phyloP scores from a whole-genome alignment of 2,888 invertebrate genomes.

The Blomia tropicalis region DNA sequence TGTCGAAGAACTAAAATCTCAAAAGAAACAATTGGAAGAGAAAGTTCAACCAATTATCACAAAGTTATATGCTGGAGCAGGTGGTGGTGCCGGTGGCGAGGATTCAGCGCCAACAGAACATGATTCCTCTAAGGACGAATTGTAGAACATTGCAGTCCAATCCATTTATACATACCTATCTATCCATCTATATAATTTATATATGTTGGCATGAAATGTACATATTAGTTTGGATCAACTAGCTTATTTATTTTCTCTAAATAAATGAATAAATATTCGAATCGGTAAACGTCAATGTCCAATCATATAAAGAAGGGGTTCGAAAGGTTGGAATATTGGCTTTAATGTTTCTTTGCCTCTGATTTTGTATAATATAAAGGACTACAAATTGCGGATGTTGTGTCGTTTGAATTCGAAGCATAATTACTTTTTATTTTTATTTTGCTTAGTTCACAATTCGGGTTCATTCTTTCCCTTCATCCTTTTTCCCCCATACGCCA shows the following conservation, averaged over 20 bases:
- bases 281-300: too few relatives aligned
- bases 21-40: constrained; percentile 83
- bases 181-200: not conserved
- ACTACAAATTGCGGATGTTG: not conserved
- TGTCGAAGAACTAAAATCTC: constrained; percentile 74
- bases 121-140: constrained; percentile 24
- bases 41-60: constrained; percentile 92
- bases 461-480: too few relatives aligned
- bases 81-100: not conserved
- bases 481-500: too few relatives aligned
- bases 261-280: not conserved
- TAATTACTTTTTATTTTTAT: too few relatives aligned
- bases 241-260: not conserved
- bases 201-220: not conserved
- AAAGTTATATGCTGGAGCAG: constrained; percentile 54
- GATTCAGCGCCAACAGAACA: not conserved
- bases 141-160: not conserved
- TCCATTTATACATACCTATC: not conserved
- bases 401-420: too few relatives aligned
- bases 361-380: not conserved
- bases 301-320: too few relatives aligned
- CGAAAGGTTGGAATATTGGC: too few relatives aligned
- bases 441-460: too few relatives aligned
- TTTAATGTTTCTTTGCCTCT: not conserved
- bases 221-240: not conserved